These are phyloP conservation scores for Alentia gelatinosa DNA, from an alignment of 2,888 invertebrate species.

Conservation along the genomic window DNA sequence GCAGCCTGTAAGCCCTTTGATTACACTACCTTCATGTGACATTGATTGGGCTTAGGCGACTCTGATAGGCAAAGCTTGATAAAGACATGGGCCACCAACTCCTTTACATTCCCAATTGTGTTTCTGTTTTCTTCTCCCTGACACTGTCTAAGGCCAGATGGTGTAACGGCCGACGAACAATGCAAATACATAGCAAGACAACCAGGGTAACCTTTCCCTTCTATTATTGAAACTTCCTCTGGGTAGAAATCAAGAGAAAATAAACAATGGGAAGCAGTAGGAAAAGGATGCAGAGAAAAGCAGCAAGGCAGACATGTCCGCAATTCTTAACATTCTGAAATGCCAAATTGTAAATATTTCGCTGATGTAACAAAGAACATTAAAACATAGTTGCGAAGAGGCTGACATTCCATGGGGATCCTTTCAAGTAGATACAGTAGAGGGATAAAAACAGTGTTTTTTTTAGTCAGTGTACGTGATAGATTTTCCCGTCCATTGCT, in stretches of 20 bases:
- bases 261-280: too few species aligned
- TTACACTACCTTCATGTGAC: conserved; percentile 42
- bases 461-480: neutral
- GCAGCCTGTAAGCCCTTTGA: neutral
- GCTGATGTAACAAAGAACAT: neutral
- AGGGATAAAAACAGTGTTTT: neutral
- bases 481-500: neutral
- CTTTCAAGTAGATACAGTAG: neutral
- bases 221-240: too few species aligned
- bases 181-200: too few species aligned
- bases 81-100: neutral
- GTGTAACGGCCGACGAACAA: neutral
- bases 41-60: neutral
- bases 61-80: neutral
- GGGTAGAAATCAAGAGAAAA: neutral
- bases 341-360: neutral
- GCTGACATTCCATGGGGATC: neutral
- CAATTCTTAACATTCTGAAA: neutral
- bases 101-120: neutral
- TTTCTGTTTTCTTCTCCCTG: neutral
- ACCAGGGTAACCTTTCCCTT: too few species aligned
- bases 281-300: neutral
- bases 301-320: neutral
- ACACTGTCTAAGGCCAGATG: neutral
- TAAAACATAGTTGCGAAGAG: neutral